phyloP scores from a whole-genome alignment of 2,797 vertebrate species.

The Gambusia yucatana region DNA sequence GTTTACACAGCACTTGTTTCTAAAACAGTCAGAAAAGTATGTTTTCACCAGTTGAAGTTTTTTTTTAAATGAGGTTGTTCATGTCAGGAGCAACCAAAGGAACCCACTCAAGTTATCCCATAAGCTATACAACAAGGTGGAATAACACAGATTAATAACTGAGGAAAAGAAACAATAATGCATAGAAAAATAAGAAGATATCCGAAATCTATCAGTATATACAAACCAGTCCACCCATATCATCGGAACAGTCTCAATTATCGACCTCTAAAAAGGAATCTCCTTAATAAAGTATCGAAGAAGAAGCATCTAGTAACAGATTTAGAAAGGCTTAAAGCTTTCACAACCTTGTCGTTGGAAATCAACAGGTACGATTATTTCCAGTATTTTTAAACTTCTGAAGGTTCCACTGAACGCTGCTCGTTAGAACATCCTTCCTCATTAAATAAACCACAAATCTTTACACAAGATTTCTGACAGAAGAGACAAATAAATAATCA shows the following conservation, averaged over 20 bases:
- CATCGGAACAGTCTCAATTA: background rate
- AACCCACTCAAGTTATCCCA: background rate
- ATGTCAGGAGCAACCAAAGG: background rate
- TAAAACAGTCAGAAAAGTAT: background rate
- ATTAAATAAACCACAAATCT: background rate
- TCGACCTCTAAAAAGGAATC: background rate
- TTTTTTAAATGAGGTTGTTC: background rate
- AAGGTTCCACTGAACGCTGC: background rate
- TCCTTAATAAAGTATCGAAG: background rate
- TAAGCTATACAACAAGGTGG: background rate
- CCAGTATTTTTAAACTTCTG: background rate
- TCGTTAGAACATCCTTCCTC: no score
- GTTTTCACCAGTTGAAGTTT: background rate
- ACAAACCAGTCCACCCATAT: background rate
- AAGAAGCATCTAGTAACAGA: background rate
- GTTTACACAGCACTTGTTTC: constrained; percentile 1
- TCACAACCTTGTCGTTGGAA: background rate
- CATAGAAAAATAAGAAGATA: background rate
- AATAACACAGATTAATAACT: background rate
- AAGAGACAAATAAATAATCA: background rate
- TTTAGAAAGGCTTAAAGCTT: background rate
- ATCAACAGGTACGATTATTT: background rate
- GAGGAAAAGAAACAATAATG: background rate
- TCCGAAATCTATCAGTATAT: background rate
- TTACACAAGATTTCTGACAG: background rate